Percentiles rank a stretch among this genome's conserved stretches.
phyloP scores from a whole-genome alignment of 2,888 invertebrate genomes.

The Lissonota sp. region DNA sequence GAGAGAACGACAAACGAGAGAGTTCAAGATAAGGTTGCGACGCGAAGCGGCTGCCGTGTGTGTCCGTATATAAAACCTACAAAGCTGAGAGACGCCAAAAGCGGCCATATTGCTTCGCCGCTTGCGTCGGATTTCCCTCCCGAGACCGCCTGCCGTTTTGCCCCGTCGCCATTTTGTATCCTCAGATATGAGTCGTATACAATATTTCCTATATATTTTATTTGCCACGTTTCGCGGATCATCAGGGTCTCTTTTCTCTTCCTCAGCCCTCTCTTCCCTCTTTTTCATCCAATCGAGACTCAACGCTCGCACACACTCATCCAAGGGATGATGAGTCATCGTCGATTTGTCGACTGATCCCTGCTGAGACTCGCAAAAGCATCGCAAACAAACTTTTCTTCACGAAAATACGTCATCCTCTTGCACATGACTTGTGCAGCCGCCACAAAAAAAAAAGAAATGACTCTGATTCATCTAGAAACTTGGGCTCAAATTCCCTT shows the following conservation, averaged over 20 bases:
- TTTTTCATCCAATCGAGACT: slow-evolving; percentile 14
- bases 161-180: slow-evolving; percentile 71
- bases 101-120: slow-evolving; percentile 65
- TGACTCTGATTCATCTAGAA: slow-evolving; percentile 21
- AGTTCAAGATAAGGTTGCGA: slow-evolving; percentile 59
- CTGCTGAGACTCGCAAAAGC: slow-evolving; percentile 22
- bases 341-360: slow-evolving; percentile 52
- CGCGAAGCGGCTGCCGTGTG: slow-evolving; percentile 63
- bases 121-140: slow-evolving; percentile 55
- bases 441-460: not conserved
- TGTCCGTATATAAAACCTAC: slow-evolving; percentile 43
- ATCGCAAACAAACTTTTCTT: slow-evolving; percentile 42
- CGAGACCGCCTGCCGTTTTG: slow-evolving; percentile 62
- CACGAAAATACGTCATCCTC: slow-evolving; percentile 1
- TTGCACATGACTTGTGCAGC: not conserved
- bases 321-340: slow-evolving; percentile 62
- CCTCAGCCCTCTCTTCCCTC: slow-evolving; percentile 10
- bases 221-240: too few species aligned
- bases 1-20: slow-evolving; percentile 60
- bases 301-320: slow-evolving; percentile 14
- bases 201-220: too few species aligned
- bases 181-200: not conserved
- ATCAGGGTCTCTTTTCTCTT: too few species aligned
- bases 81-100: slow-evolving; percentile 50
- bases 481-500: not conserved